These are phyloP conservation scores for Metridium senile DNA, from an alignment of 92 coral and sea anemone species.

Conservation along the genomic window DNA sequence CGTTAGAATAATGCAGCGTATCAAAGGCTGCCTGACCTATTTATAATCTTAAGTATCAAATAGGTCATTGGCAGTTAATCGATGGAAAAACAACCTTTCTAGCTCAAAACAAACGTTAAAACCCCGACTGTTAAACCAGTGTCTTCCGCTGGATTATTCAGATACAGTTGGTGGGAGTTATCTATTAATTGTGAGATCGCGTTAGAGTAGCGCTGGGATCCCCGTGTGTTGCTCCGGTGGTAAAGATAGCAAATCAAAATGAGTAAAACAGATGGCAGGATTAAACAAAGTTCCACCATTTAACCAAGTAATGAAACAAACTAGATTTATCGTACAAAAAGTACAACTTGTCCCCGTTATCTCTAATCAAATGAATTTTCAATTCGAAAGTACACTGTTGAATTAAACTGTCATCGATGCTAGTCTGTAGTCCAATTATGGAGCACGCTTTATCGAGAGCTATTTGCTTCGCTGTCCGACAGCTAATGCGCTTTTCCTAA, in stretches of 20 bases:
- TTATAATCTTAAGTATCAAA: neutral
- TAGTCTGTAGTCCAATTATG: no score
- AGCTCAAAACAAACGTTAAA: slow-evolving; percentile 1
- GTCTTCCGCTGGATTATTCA: neutral
- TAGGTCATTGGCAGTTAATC: slow-evolving; percentile 14
- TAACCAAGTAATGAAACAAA: neutral
- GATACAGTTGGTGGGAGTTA: neutral
- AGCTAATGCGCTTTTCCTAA: neutral
- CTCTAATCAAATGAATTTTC: no score
- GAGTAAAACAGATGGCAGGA: slow-evolving; percentile 6
- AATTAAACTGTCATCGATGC: no score
- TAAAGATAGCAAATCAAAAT: slow-evolving; percentile 23
- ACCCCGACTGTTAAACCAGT: neutral
- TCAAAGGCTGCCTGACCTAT: neutral
- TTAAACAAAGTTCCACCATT: neutral
- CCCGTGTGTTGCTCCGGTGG: slow-evolving; percentile 21
- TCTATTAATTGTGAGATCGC: neutral
- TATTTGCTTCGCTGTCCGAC: slow-evolving; percentile 7
- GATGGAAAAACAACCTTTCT: slow-evolving; percentile 3
- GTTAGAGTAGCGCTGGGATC: neutral
- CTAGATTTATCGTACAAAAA: neutral
- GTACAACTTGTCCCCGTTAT: neutral
- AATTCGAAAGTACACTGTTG: no score
- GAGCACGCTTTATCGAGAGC: neutral
- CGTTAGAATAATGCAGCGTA: neutral